Base-by-base conservation (phyloP, 2,113 vertebrate genomes). In the Ciconia maguari region DNA sequence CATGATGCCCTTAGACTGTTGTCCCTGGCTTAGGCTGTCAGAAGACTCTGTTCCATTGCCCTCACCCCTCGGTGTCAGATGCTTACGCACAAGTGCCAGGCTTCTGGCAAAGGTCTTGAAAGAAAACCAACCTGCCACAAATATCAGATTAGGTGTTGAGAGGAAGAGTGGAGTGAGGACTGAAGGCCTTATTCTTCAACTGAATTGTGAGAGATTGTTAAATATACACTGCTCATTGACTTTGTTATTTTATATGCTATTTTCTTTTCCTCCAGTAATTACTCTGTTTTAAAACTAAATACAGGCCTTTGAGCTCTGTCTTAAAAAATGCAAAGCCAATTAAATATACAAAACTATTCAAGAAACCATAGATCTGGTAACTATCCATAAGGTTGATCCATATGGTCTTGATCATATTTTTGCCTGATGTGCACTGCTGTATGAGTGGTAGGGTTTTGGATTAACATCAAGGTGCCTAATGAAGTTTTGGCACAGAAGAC, bases 1-100 rank as follows among this genome's bases (percentile, higher is more conserved):
- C 86, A 78, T 85, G 68, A 88, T 94, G 95, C 86, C 90, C 94
- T 95, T 52, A 58, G 89, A 83, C 72, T 71, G 19, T 15, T 93
- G 88, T 66, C 81, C 71, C 72, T 38, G 68, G 90, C 81, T 79
- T 34, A 83, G 71, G 89, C 87, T 92, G 78, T 65, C 26, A 14
- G 79, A 91, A 42, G 85, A 20, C n/a, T 6, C 70, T 32, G 80
- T 21, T 82, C 72, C 69, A 4, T 13, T 71, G 60, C 51, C 92
- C 77, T 72, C 69, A 19, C 21, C 3, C 69, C 9, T 38, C 61
- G 4, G 32, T 85, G 83, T 97, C 95, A 97, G 96, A 86, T 85
- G 87, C 38, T 86, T 60, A 58, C 22, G 34, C 75, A 32, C 55
- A 5, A 11, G 89, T 60, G 93, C 76, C 70, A 46, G 75, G 54